Percentiles rank a stretch among this genome's conserved stretches.
Evolutionary conservation across 2,888 invertebrate genomes (phyloP).

Genomic region (Cheilosia pagana): DNA sequence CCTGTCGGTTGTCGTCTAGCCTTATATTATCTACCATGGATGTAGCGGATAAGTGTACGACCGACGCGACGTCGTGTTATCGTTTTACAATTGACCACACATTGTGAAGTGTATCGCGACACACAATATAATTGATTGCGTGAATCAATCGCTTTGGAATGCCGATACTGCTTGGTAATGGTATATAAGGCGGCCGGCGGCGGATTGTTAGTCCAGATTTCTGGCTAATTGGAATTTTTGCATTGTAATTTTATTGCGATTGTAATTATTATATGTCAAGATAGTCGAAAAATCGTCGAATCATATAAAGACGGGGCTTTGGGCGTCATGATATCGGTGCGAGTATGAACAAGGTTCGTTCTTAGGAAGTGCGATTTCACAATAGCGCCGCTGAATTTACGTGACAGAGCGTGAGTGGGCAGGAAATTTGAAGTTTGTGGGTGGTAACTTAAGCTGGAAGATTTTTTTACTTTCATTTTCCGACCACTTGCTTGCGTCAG

Average conservation of each 20-base stretch:
- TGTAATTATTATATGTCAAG: background rate
- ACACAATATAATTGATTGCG: conserved; percentile 16
- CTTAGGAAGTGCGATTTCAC: no score
- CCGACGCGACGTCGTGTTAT: background rate
- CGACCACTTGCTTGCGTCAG: no score
- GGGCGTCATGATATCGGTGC: no score
- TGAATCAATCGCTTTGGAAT: conserved; percentile 39
- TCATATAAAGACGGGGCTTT: no score
- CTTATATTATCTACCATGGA: conserved; percentile 2
- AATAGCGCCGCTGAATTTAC: background rate
- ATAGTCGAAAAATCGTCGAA: conserved; percentile 1
- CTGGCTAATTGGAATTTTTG: background rate
- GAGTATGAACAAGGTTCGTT: no score
- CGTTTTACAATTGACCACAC: conserved; percentile 29
- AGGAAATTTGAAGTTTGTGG: no score
- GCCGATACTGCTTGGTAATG: conserved; percentile 14
- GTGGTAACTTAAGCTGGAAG: no score
- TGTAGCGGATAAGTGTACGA: background rate
- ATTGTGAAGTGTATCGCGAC: background rate
- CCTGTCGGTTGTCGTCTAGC: background rate
- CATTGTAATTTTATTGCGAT: background rate
- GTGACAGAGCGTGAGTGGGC: background rate
- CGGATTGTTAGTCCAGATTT: conserved; percentile 24
- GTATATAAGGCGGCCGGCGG: background rate
- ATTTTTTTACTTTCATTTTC: no score